Evolutionary conservation across 2,113 vertebrate genomes (phyloP), one percentile per base, ranked within the genome.

Genomic region (Platanista minor): DNA sequence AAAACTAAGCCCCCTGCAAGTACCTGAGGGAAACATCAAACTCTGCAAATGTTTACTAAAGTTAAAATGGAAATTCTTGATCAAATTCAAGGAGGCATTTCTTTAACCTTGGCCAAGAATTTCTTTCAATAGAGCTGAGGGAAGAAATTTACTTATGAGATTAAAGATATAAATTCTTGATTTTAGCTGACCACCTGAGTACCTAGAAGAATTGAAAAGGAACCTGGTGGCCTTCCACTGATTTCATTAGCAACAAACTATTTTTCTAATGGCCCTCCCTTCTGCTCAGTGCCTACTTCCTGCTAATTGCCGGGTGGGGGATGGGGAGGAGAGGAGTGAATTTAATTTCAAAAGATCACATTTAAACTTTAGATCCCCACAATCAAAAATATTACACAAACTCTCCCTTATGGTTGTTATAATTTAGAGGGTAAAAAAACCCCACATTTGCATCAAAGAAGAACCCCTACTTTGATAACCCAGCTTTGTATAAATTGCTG

Each of bases 1-100:
- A 97, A 98, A 93, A 59, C 43, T 87, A 80, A 96, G n/a, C 43
- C 66, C 82, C 52, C 74, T 95, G 20, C 39, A 97, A 97, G 43
- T 61, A 95, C 33, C 66, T 87, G 74, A 96, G 36, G 95, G 66
- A 96, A 91, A 86, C 80, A 67, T 52, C 77, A 91, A 95, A 95
- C 36, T 92, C 43, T 91, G 36, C 13, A 82, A 92, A 83, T 84
- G 13, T 94, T 96, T 94, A 33, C 91, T 72, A 66, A 87, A 66
- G 23, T 89, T 86, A 93, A 96, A 84, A 91, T 87, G 61, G 39
- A 93, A 95, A 97, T 41, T 62, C 20, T 91, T 91, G 74, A 93
- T 78, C 33, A 90, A 69, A 94, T 96, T 94, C 8, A 88, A 78
- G 36, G 43, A 93, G 33, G 4, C 6, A 66, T 92, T 88, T 95